Conservation (phyloP, 1,140 invertebrate species). For the Ips typographus region DNA sequence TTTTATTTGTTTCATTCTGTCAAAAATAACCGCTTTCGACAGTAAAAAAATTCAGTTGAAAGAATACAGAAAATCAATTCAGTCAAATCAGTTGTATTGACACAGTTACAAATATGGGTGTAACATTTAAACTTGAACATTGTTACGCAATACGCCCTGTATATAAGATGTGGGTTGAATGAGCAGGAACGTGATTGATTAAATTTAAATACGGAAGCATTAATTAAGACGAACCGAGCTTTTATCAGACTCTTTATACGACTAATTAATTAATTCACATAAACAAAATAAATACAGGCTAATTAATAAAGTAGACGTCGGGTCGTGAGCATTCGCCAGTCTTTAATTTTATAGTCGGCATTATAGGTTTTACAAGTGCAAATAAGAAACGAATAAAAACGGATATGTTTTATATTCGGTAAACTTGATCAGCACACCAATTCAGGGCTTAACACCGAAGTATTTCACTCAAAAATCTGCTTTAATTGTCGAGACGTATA, state of each 20-base stretch:
- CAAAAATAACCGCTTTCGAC: no score
- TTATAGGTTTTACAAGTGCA: slow-evolving; percentile 6
- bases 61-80: no score
- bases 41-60: no score
- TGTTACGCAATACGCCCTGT: no score
- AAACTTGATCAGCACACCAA: neutral
- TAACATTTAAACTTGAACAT: no score
- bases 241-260: neutral
- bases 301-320: slow-evolving; percentile 5
- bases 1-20: no score
- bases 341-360: neutral
- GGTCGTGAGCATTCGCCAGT: neutral
- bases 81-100: no score
- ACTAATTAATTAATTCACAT: slow-evolving; percentile 7
- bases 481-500: no score
- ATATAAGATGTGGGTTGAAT: no score
- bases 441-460: no score
- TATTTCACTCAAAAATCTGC: no score
- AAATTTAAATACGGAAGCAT: neutral
- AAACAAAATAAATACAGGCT: slow-evolving; percentile 2
- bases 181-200: neutral
- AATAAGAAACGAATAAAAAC: neutral
- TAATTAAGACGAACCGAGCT: neutral
- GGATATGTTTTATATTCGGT: neutral
- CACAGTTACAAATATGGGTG: no score